Evolutionary conservation across 2,113 vertebrate species (phyloP).

Genomic region (Ardeotis arabs): DNA sequence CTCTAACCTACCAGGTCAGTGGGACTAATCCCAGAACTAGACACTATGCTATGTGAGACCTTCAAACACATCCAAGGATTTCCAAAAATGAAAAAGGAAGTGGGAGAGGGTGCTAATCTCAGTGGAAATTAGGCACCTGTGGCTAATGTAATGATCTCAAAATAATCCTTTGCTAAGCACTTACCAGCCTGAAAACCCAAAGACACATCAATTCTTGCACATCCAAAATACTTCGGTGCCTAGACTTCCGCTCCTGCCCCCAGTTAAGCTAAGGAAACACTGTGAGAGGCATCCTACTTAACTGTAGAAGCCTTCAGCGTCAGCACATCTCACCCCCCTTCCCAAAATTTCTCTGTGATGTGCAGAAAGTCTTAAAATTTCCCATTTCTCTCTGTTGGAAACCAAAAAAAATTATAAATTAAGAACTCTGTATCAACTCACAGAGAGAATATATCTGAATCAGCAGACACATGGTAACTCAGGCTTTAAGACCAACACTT

Average conservation of each 20-base stretch:
- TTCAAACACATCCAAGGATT: background rate
- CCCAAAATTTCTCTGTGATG: background rate
- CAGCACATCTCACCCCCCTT: background rate
- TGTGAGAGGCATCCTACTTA: background rate
- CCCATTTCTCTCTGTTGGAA: background rate
- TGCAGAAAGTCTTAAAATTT: background rate
- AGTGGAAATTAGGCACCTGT: background rate
- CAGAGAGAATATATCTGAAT: background rate
- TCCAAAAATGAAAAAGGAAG: background rate
- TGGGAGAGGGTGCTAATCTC: background rate
- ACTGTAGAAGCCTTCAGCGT: background rate
- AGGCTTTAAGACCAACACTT: background rate
- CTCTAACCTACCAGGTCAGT: slow-evolving; percentile 19
- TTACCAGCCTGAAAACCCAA: background rate
- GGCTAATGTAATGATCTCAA: background rate
- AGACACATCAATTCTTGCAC: background rate
- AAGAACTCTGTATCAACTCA: background rate
- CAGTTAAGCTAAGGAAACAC: background rate
- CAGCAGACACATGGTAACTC: background rate
- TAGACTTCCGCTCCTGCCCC: background rate
- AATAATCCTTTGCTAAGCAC: background rate
- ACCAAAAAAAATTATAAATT: background rate
- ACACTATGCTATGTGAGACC: background rate
- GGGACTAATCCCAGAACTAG: slow-evolving; percentile 20
- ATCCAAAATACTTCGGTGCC: background rate